Evolutionary conservation across 2,113 vertebrate genomes (phyloP), one percentile per base, ranked within the genome.

Genomic region (Istiophorus platypterus): DNA sequence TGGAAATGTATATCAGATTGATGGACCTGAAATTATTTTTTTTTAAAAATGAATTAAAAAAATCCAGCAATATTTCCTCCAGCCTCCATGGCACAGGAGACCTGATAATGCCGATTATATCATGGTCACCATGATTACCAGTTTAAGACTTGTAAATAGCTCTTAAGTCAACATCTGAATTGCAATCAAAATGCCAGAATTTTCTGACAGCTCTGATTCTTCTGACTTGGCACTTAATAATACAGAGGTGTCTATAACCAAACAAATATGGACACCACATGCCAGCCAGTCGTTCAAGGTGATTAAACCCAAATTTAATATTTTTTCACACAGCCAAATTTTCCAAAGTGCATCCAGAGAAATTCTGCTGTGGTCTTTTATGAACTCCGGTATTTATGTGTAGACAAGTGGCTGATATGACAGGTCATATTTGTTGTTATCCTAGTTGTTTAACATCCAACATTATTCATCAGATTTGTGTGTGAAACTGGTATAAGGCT

Each of bases 401-500:
- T 34, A 26, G 26, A 34, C n/a, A 41, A 2, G 1, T 17, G 9
- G 31, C 63, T 27, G 27, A 7, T 54, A 20, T 10, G 26, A 24
- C 37, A 5, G 24, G 39, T 71, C 45, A 10, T 26, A 63, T 27
- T 26, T 45, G 31, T 51, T 24, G 14, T 61, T 29, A 22, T 27
- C n/a, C 22, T 47, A 11, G 45, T 3, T 26, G 59, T 29, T 68
- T 15, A 39, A 41, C 31, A 17, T 31, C 18, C 24, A n/a, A 39
- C 14, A 11, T 22, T 1, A 15, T 27, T 75, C 26, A 20, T 13
- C 20, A 13, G 39, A 18, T 58, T 17, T 64, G 58, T 31, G 34
- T 27, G 39, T 65, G 26, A 76, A 58, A 52, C 31, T 58, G 17
- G 51, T 37, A 12, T 39, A 52, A 51, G 57, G 31, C 65, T 59